Evolutionary conservation across 2,113 vertebrate species (phyloP).

Genomic region (Serilophus lunatus): DNA sequence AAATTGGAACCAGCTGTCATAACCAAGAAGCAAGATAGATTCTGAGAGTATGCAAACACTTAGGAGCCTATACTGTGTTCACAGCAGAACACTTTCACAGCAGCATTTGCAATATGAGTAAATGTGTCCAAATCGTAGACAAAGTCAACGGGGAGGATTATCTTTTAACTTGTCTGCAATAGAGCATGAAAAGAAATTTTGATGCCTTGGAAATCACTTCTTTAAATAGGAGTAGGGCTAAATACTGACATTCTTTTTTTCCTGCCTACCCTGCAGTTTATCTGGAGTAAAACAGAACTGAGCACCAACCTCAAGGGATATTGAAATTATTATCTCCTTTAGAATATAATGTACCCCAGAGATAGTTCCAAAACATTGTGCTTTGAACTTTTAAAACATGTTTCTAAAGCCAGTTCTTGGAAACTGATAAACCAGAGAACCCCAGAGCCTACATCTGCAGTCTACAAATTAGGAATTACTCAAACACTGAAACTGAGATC

Average conservation of each 20-base stretch:
- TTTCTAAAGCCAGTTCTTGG: neutral
- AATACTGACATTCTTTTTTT: neutral
- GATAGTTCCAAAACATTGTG: neutral
- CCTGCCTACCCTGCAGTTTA: neutral
- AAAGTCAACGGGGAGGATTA: neutral
- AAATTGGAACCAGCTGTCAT: neutral
- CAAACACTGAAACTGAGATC: neutral
- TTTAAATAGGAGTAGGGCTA: neutral
- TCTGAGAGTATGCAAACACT: neutral
- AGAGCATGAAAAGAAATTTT: neutral
- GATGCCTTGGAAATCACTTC: neutral
- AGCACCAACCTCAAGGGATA: neutral
- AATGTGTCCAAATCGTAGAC: neutral
- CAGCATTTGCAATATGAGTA: neutral
- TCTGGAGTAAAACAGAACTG: neutral
- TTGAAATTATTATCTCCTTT: neutral
- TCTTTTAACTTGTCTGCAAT: neutral
- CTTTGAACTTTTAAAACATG: neutral
- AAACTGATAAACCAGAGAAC: slow-evolving; percentile 11
- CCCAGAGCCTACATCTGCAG: neutral
- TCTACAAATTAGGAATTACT: neutral
- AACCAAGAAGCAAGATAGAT: neutral
- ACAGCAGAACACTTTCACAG: neutral
- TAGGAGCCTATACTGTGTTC: accelerated
- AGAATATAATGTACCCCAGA: neutral